phyloP scores from a whole-genome alignment of 1,140 invertebrate genomes.

The Nasonia longicornis region DNA sequence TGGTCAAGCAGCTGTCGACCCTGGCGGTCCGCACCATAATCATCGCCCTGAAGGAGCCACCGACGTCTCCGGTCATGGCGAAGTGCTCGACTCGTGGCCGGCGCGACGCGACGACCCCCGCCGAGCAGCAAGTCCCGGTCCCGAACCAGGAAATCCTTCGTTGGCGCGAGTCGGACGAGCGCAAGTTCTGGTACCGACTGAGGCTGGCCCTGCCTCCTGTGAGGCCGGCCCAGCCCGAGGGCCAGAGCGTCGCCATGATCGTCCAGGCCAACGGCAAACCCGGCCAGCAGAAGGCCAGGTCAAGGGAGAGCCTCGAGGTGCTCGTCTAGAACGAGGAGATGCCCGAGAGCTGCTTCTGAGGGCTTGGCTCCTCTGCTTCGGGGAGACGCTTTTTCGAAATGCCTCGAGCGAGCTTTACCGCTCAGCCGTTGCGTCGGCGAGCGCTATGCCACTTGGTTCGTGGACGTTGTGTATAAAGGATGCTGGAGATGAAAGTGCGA shows the following conservation, averaged over 20 bases:
- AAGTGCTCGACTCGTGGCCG: constrained; percentile 52
- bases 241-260: constrained; percentile 65
- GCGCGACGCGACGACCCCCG: constrained; percentile 44
- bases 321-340: constrained; percentile 59
- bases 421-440: not conserved
- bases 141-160: constrained; percentile 55
- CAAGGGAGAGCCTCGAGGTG: constrained; percentile 65
- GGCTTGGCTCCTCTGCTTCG: not conserved
- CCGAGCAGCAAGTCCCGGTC: too few species aligned
- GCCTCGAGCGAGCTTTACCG: not conserved
- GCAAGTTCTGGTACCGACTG: constrained; percentile 64
- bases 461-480: not conserved
- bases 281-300: constrained; percentile 59
- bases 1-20: constrained; percentile 60
- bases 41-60: constrained; percentile 59
- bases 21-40: constrained; percentile 56
- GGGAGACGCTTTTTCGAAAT: not conserved
- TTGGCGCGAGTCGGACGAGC: constrained; percentile 58
- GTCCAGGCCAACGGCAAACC: constrained; percentile 56
- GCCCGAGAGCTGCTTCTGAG: constrained; percentile 1
- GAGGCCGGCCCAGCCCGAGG: constrained; percentile 54
- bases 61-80: constrained; percentile 56
- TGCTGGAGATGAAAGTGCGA: not conserved
- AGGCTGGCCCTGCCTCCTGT: constrained; percentile 63
- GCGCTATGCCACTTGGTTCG: not conserved